A percentile compares a stretch with the other conserved stretches of the same genome.
Conservation (phyloP, 2,113 vertebrate species). For the Planiliza haematocheilus region DNA sequence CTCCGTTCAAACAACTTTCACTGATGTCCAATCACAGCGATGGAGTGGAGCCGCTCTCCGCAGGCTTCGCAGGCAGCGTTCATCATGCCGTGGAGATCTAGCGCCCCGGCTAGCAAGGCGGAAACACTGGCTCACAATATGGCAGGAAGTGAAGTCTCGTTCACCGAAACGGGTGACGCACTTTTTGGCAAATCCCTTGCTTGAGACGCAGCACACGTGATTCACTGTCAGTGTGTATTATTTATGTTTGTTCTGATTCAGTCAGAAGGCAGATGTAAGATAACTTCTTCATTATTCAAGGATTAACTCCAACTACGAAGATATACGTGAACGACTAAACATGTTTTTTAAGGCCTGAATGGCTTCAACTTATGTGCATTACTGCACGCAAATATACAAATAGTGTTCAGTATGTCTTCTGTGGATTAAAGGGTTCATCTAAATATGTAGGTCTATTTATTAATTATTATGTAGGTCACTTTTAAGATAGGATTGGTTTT, state of each 20-base stretch:
- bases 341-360: too few relatives aligned
- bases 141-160: conserved; percentile 67
- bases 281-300: too few relatives aligned
- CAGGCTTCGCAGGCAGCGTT: rapidly evolving
- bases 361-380: too few relatives aligned
- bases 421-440: too few relatives aligned
- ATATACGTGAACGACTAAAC: too few relatives aligned
- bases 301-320: neutral
- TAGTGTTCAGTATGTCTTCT: neutral
- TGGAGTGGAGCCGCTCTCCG: neutral
- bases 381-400: neutral
- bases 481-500: too few relatives aligned
- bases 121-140: conserved; percentile 59
- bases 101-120: conserved; percentile 2
- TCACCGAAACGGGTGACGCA: neutral
- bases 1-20: conserved; percentile 34
- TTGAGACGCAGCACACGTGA: conserved; percentile 26
- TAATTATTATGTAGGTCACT: too few relatives aligned
- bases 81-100: conserved; percentile 28
- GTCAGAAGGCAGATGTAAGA: neutral
- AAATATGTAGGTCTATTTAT: too few relatives aligned
- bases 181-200: conserved; percentile 46
- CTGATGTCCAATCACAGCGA: neutral
- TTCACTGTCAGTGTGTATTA: conserved; percentile 12
- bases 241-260: conserved; percentile 52